These are phyloP conservation scores for Chloropsis hardwickii DNA, from an alignment of 2,113 vertebrate species.

Conservation along the genomic window DNA sequence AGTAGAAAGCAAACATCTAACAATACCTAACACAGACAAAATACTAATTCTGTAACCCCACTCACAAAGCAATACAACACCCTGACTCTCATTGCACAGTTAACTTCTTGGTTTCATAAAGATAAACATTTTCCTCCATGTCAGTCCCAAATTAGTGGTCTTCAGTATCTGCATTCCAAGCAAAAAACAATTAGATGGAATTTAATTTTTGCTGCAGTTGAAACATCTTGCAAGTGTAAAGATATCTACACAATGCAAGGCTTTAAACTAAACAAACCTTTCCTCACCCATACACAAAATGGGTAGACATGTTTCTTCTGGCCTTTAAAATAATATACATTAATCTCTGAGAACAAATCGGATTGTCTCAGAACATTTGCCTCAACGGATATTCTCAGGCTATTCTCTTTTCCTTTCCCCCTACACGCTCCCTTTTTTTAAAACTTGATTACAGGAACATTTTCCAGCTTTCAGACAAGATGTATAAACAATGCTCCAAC, in stretches of 20 bases:
- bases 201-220: neutral
- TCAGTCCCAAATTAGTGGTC: neutral
- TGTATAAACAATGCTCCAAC: constrained; percentile 41
- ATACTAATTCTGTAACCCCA: neutral
- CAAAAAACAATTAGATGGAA: neutral
- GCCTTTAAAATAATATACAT: constrained; percentile 39
- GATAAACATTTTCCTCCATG: neutral
- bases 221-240: neutral
- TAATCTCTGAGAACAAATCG: constrained; percentile 35
- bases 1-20: neutral
- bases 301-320: neutral
- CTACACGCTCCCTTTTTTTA: neutral
- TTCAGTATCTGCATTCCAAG: neutral
- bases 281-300: neutral
- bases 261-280: constrained; percentile 14
- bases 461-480: constrained; percentile 30
- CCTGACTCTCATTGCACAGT: neutral
- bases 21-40: neutral
- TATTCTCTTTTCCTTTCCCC: constrained; percentile 4
- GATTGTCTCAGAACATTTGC: neutral
- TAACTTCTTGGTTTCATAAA: neutral
- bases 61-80: neutral
- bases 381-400: constrained; percentile 54
- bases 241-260: neutral
- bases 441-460: constrained; percentile 15